Percentiles rank a stretch among this genome's conserved stretches.
phyloP scores from a whole-genome alignment of 2,113 vertebrate genomes.

The Cinclus mexicanus region DNA sequence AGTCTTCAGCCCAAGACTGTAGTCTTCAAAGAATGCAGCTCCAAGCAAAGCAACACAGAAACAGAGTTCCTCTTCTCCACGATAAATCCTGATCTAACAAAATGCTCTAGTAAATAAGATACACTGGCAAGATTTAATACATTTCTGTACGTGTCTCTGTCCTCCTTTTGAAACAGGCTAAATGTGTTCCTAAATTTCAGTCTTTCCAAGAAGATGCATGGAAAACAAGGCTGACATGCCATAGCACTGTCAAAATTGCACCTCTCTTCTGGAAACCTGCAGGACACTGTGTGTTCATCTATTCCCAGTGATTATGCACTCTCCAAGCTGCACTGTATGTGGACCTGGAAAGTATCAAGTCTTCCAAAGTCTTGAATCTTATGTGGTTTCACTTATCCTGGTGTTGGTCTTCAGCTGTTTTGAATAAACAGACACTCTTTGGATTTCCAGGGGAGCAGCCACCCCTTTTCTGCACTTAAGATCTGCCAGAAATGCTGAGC shows the following conservation, averaged over 20 bases:
- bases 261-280: background rate
- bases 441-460: background rate
- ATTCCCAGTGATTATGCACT: background rate
- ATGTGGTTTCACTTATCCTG: background rate
- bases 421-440: background rate
- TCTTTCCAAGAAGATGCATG: background rate
- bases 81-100: background rate
- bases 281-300: background rate
- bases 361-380: background rate
- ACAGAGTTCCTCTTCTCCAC: background rate
- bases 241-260: background rate
- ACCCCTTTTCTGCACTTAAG: background rate
- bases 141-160: background rate
- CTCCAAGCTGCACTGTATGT: background rate
- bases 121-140: background rate
- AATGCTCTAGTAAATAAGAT: background rate
- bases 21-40: background rate
- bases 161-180: background rate
- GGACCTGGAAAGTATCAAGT: background rate
- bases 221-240: background rate
- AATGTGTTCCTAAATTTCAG: background rate
- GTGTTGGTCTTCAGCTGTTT: background rate
- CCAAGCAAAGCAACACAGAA: background rate
- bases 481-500: background rate
- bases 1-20: background rate